Evolutionary conservation across 2,113 vertebrate species (phyloP).

Genomic region (Dunckerocampus dactyliophorus): DNA sequence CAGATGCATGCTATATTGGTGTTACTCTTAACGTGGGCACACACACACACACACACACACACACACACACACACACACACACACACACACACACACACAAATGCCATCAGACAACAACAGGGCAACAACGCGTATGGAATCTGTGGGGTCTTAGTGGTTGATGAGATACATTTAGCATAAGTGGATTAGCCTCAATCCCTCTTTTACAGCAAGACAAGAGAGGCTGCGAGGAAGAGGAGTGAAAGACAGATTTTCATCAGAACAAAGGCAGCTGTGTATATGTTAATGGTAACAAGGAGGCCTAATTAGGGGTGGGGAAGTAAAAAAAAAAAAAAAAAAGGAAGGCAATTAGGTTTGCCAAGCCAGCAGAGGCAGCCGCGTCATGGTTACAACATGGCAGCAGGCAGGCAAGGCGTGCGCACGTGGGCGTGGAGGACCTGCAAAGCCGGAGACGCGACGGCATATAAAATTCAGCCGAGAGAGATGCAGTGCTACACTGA

Average conservation of each 20-base stretch:
- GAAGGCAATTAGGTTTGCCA: constrained; percentile 43
- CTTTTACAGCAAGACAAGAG: constrained; percentile 38
- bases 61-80: no score
- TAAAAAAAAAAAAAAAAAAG: constrained; percentile 23
- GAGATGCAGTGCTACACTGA: neutral
- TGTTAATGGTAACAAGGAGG: constrained; percentile 25
- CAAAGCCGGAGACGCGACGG: constrained; percentile 1
- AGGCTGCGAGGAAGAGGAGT: constrained; percentile 27
- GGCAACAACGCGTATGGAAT: constrained; percentile 60
- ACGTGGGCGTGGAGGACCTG: constrained; percentile 24
- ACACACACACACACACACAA: constrained; percentile 34
- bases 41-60: no score
- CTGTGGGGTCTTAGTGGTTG: constrained; percentile 65
- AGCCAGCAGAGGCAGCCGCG: constrained; percentile 22
- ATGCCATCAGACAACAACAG: constrained; percentile 53
- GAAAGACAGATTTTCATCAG: constrained; percentile 15
- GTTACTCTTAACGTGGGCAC: constrained; percentile 21
- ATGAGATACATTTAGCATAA: constrained; percentile 71
- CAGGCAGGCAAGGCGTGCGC: constrained; percentile 10
- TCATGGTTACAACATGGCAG: constrained; percentile 25
- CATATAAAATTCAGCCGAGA: constrained; percentile 16
- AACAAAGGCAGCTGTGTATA: constrained; percentile 43
- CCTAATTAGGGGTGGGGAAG: constrained; percentile 23
- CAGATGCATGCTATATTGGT: constrained; percentile 47
- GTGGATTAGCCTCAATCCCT: constrained; percentile 73